phyloP scores from a whole-genome alignment of 1,140 invertebrate species.

The Laodelphax striatellus region DNA sequence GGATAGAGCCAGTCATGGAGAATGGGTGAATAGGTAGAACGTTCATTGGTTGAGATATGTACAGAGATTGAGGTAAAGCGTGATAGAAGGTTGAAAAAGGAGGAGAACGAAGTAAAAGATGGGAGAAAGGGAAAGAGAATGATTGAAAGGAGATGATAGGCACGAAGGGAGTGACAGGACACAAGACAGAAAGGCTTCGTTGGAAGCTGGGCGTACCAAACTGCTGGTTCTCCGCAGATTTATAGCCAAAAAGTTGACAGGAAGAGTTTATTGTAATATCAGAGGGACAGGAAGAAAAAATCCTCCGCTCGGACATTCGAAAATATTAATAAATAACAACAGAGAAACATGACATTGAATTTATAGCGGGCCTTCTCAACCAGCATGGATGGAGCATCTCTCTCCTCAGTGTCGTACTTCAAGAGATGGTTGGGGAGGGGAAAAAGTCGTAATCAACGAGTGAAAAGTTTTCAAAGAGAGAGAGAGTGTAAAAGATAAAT shows the following conservation, averaged over 20 bases:
- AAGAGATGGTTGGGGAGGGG: no score
- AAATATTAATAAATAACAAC: conserved; percentile 15
- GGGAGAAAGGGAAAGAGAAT: neutral
- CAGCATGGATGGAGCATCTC: no score
- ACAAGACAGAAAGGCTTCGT: neutral
- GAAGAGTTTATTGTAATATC: conserved; percentile 16
- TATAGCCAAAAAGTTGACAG: conserved; percentile 8
- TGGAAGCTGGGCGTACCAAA: neutral
- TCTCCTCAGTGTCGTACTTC: no score
- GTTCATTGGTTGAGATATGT: no score
- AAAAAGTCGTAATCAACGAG: no score
- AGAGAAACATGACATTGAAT: conserved; percentile 2
- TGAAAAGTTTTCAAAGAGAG: no score
- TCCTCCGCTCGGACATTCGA: conserved; percentile 13
- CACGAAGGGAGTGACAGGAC: neutral
- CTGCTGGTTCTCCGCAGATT: neutral
- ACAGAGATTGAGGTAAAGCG: no score
- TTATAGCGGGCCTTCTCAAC: neutral
- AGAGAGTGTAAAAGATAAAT: no score
- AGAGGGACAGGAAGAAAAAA: conserved; percentile 7
- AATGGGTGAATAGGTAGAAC: no score
- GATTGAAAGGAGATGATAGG: neutral
- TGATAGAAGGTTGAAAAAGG: no score
- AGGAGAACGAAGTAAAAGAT: neutral
- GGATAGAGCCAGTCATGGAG: no score